Evolutionary conservation across 2,888 invertebrate genomes (phyloP).

Genomic region (Nasonovia ribisnigri): DNA sequence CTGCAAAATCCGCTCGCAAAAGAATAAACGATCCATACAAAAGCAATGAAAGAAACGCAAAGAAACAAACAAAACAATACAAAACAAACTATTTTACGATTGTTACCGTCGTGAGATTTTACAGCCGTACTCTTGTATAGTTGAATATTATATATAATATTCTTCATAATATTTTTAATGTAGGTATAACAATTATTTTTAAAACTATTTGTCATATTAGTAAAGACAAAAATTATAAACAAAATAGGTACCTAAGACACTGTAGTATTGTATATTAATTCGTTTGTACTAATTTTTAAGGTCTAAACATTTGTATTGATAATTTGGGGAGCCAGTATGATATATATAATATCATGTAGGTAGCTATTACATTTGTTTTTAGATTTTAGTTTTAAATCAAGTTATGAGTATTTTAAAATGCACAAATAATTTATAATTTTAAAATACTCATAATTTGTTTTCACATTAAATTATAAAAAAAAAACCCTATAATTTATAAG

Average conservation of each 20-base stretch:
- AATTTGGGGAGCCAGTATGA: not conserved
- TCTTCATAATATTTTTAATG: not conserved
- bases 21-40: constrained; percentile 15
- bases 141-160: not conserved
- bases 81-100: constrained; percentile 44
- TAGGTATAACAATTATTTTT: not conserved
- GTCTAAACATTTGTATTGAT: not conserved
- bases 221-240: not conserved
- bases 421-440: no score
- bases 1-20: constrained; percentile 16
- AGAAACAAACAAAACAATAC: constrained; percentile 33
- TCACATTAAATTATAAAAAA: no score
- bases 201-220: not conserved
- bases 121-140: constrained; percentile 17
- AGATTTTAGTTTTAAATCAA: no score
- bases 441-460: no score
- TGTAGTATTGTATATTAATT: not conserved
- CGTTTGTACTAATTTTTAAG: not conserved
- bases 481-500: no score
- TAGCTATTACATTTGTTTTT: no score
- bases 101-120: constrained; percentile 4
- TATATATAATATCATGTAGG: not conserved
- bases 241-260: not conserved
- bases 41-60: constrained; percentile 38
- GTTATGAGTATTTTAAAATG: no score